Percentiles rank a stretch among this genome's conserved stretches.
Conservation (phyloP, 2,113 vertebrate genomes). For the Mobula birostris region DNA sequence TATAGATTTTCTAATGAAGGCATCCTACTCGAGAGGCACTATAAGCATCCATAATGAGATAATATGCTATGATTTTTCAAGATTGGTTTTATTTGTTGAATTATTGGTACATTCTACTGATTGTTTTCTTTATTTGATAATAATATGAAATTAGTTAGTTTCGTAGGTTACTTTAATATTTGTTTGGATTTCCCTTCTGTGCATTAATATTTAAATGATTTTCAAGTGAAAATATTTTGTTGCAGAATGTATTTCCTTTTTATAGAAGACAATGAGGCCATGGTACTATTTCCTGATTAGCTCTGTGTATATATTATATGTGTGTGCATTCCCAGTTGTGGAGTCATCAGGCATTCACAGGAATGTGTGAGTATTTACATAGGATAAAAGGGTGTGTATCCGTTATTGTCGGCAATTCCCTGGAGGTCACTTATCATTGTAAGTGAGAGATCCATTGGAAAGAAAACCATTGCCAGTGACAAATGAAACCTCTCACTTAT, state of each 20-base stretch:
- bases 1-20: neutral
- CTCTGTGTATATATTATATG: neutral
- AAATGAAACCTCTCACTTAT: neutral
- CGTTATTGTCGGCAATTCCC: too few relatives aligned
- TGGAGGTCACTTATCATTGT: too few relatives aligned
- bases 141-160: neutral
- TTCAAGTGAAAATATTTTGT: neutral
- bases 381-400: too few relatives aligned
- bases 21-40: too few relatives aligned
- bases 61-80: neutral
- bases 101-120: neutral
- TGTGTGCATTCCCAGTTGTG: neutral
- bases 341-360: neutral
- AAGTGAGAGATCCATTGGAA: neutral
- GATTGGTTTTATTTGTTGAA: neutral
- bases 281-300: neutral
- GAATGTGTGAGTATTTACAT: neutral
- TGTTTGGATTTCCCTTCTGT: neutral
- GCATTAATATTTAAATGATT: neutral
- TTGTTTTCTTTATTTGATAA: neutral
- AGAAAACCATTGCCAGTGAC: neutral
- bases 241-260: neutral
- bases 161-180: neutral
- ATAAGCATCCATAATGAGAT: neutral
- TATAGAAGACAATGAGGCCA: neutral